Evolutionary conservation across 2,113 vertebrate species (phyloP).

Genomic region (Labrus mixtus): DNA sequence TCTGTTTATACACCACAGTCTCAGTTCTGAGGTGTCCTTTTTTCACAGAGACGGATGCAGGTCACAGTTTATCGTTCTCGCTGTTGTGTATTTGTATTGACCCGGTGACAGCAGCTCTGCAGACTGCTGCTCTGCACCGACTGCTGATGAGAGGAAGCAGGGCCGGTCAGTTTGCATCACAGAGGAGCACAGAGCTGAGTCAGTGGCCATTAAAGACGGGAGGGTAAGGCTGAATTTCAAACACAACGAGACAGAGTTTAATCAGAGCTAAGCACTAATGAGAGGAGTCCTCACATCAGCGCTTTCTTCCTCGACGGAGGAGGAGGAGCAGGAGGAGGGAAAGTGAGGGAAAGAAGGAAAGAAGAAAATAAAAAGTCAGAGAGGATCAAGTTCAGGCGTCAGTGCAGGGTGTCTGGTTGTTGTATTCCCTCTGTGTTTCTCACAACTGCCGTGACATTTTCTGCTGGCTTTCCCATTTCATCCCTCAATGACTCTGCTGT

Average conservation of each 20-base stretch:
- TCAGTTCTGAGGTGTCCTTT: neutral
- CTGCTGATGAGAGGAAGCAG: conserved; percentile 47
- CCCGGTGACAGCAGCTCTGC: conserved; percentile 12
- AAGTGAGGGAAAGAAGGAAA: conserved; percentile 1
- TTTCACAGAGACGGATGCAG: neutral
- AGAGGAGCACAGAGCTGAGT: conserved; percentile 46
- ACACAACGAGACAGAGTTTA: conserved; percentile 29
- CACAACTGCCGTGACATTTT: conserved; percentile 53
- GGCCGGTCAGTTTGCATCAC: conserved; percentile 45
- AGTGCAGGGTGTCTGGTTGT: conserved; percentile 7
- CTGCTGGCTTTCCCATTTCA: conserved; percentile 53
- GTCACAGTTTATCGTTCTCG: neutral
- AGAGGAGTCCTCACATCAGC: neutral
- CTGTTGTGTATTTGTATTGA: conserved; percentile 31
- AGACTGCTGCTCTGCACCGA: conserved; percentile 19
- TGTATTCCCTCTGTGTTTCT: conserved; percentile 46
- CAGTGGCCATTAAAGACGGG: conserved; percentile 46
- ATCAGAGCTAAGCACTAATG: conserved; percentile 24
- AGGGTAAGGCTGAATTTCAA: conserved; percentile 22
- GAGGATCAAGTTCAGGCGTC: conserved; percentile 24
- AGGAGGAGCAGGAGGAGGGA: neutral
- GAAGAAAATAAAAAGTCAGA: conserved; percentile 2
- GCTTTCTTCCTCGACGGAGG: too few relatives aligned
- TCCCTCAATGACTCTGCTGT: conserved; percentile 52
- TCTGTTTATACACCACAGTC: neutral